Conservation (phyloP, 2,888 invertebrate species). For the Crepidodera aurea region DNA sequence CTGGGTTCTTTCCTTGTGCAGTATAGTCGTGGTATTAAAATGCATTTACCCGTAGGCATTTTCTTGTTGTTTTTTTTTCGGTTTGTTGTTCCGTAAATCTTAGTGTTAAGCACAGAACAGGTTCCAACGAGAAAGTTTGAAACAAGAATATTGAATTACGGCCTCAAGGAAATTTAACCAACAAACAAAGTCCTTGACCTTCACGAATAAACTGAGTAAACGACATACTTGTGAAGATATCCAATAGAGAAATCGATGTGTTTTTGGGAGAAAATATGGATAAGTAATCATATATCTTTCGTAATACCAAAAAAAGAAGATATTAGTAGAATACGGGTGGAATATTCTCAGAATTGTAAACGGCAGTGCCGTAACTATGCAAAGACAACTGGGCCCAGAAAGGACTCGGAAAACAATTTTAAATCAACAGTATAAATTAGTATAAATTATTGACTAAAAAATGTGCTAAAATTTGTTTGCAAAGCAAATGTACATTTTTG, state of each 20-base stretch:
- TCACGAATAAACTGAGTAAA: slow-evolving; percentile 1
- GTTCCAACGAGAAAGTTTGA: slow-evolving; percentile 9
- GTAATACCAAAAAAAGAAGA: too few species aligned
- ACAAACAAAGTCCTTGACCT: slow-evolving; percentile 14
- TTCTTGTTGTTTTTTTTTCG: background rate
- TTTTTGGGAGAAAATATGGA: background rate
- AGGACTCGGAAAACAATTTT: too few species aligned
- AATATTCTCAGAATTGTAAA: too few species aligned
- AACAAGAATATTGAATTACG: slow-evolving; percentile 4
- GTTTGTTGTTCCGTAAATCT: background rate
- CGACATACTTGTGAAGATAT: slow-evolving; percentile 11
- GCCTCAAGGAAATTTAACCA: slow-evolving; percentile 1
- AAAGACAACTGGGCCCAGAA: too few species aligned
- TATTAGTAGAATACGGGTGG: too few species aligned
- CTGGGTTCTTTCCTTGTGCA: background rate
- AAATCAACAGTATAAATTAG: too few species aligned
- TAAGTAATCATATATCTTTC: too few species aligned
- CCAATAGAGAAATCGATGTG: background rate
- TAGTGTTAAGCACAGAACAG: background rate
- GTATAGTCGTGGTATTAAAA: slow-evolving; percentile 3
- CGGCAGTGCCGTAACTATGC: too few species aligned
- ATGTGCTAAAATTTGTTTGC: too few species aligned
- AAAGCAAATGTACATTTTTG: too few species aligned
- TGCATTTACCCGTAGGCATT: background rate
- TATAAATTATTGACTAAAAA: too few species aligned